Conservation (phyloP, 2,888 invertebrate genomes). For the Drosophila hamatofila region DNA sequence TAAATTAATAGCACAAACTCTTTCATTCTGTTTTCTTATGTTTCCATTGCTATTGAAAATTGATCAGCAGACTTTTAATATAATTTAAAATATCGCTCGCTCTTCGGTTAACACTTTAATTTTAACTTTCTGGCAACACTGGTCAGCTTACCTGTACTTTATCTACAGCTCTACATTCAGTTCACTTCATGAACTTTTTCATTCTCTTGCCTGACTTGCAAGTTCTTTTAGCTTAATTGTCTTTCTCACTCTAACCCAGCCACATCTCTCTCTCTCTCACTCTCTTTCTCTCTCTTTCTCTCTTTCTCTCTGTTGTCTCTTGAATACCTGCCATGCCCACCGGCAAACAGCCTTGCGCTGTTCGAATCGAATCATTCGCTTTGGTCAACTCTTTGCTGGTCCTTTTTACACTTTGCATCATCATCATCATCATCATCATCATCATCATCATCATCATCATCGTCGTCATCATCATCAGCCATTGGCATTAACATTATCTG, state of each 20-base stretch:
- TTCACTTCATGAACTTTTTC: neutral
- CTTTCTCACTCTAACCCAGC: too few relatives aligned
- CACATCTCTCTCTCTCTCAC: neutral
- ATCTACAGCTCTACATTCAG: neutral
- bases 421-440: neutral
- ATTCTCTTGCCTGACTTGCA: neutral
- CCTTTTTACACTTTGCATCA: neutral
- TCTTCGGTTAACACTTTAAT: too few relatives aligned
- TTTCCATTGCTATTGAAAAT: neutral
- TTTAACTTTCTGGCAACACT: neutral
- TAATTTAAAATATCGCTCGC: neutral
- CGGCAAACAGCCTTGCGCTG: neutral
- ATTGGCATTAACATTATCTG: conserved; percentile 31
- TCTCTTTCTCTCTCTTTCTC: neutral
- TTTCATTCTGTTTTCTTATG: neutral
- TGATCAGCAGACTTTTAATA: neutral
- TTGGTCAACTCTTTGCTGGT: neutral
- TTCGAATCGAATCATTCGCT: conserved; percentile 1
- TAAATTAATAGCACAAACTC: neutral
- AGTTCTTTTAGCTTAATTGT: neutral
- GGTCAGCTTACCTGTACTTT: neutral
- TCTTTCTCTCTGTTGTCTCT: neutral
- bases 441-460: neutral
- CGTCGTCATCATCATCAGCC: conserved; percentile 11
- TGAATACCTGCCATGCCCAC: neutral